A percentile compares a stretch with the other conserved stretches of the same genome.
These are phyloP conservation scores for Baccha elongata DNA, from an alignment of 2,888 invertebrate species.

Conservation along the genomic window DNA sequence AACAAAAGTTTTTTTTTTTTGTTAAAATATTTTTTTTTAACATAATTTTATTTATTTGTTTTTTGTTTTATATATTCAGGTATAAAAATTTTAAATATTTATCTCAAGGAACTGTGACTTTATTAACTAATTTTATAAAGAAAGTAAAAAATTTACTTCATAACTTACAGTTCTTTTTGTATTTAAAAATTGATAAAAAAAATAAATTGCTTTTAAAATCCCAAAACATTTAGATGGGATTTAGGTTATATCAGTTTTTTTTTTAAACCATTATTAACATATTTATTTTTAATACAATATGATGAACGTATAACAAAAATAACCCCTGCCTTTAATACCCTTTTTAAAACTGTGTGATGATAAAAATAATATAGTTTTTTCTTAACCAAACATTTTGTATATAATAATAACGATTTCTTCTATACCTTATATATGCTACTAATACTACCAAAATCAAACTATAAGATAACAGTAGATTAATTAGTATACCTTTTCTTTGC, in stretches of 20 bases:
- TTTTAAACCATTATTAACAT: slow-evolving; percentile 32
- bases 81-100: neutral
- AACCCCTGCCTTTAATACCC: slow-evolving; percentile 41
- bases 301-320: slow-evolving; percentile 28
- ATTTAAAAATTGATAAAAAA: slow-evolving; percentile 39
- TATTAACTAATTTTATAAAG: slow-evolving; percentile 6
- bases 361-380: slow-evolving; percentile 38
- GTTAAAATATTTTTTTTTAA: slow-evolving; percentile 1
- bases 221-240: slow-evolving; percentile 30
- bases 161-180: slow-evolving; percentile 72
- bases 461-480: slow-evolving; percentile 44
- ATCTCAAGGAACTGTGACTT: slow-evolving; percentile 63
- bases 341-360: slow-evolving; percentile 56
- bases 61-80: slow-evolving; percentile 26
- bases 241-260: slow-evolving; percentile 44
- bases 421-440: slow-evolving; percentile 46
- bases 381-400: slow-evolving; percentile 55
- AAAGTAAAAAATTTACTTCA: slow-evolving; percentile 69
- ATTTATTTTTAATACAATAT: slow-evolving; percentile 25
- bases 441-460: slow-evolving; percentile 31
- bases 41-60: slow-evolving; percentile 18
- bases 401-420: slow-evolving; percentile 49
- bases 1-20: slow-evolving; percentile 7
- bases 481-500: slow-evolving; percentile 51
- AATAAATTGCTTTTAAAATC: neutral